These are phyloP conservation scores for Meganola albula DNA, from an alignment of 2,888 invertebrate genomes.

Conservation along the genomic window DNA sequence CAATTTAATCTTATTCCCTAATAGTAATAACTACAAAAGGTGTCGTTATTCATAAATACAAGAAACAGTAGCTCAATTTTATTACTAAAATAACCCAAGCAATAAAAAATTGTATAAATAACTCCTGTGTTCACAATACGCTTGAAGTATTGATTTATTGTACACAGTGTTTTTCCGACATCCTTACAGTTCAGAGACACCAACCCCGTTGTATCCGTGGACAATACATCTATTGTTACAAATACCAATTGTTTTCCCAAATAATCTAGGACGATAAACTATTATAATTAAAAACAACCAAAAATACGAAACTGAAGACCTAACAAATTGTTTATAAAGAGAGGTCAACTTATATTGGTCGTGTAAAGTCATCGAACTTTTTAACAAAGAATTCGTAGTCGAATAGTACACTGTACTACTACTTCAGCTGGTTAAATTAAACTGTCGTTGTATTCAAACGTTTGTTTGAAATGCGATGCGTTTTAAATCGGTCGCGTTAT, in stretches of 20 bases:
- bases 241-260: constrained; percentile 26
- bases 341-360: constrained; percentile 29
- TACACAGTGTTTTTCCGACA: constrained; percentile 28
- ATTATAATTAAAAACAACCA: constrained; percentile 33
- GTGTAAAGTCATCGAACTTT: constrained; percentile 39
- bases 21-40: no score
- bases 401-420: constrained; percentile 32
- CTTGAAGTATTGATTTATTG: constrained; percentile 23
- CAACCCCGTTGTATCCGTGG: constrained; percentile 22
- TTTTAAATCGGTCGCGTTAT: constrained; percentile 38
- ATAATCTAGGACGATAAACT: constrained; percentile 8
- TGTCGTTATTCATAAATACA: no score
- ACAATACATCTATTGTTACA: constrained; percentile 28
- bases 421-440: no score
- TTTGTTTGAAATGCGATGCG: constrained; percentile 13
- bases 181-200: constrained; percentile 26
- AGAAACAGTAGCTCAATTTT: no score
- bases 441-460: no score
- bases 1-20: no score
- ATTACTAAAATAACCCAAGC: no score
- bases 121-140: constrained; percentile 11
- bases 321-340: constrained; percentile 14
- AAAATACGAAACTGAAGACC: constrained; percentile 18
- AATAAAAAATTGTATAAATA: no score
- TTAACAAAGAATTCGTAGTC: constrained; percentile 41